Evolutionary conservation across 1,140 invertebrate genomes (phyloP).

Genomic region (Harpegnathos saltator): DNA sequence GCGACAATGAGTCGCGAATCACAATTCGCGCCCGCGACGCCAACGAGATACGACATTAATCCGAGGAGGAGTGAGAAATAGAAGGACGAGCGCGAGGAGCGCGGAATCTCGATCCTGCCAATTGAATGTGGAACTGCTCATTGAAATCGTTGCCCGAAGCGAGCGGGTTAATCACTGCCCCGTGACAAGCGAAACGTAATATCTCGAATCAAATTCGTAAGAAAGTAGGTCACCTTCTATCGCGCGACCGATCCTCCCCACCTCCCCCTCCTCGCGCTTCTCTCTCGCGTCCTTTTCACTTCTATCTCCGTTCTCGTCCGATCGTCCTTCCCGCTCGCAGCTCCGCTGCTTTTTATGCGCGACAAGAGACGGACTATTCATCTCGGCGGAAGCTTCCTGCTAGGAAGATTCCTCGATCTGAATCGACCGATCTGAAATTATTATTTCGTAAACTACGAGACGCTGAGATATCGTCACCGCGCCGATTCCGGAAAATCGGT

Average conservation of each 20-base stretch:
- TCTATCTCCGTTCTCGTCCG: slow-evolving; percentile 53
- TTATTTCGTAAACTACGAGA: slow-evolving; percentile 66
- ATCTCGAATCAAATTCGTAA: slow-evolving; percentile 77
- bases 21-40: slow-evolving; percentile 41
- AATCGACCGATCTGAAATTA: slow-evolving; percentile 78
- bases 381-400: slow-evolving; percentile 72
- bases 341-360: slow-evolving; percentile 71
- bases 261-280: no score
- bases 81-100: slow-evolving; percentile 1
- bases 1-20: slow-evolving; percentile 41
- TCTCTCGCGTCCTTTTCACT: slow-evolving; percentile 70
- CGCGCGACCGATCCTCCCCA: slow-evolving; percentile 61
- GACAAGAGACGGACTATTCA: slow-evolving; percentile 51
- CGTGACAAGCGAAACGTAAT: slow-evolving; percentile 77
- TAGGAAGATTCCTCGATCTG: slow-evolving; percentile 74
- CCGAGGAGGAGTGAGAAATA: slow-evolving; percentile 54
- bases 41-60: slow-evolving; percentile 53
- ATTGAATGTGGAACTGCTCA: slow-evolving; percentile 70
- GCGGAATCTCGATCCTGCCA: slow-evolving; percentile 60
- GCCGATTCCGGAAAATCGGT: slow-evolving; percentile 30
- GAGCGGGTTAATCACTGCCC: slow-evolving; percentile 71
- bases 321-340: not conserved
- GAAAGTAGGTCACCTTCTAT: slow-evolving; percentile 75
- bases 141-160: slow-evolving; percentile 60
- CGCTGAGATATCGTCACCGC: slow-evolving; percentile 64